These are phyloP conservation scores for Meiosimyza decipiens DNA, from an alignment of 2,888 invertebrate genomes.

Conservation along the genomic window DNA sequence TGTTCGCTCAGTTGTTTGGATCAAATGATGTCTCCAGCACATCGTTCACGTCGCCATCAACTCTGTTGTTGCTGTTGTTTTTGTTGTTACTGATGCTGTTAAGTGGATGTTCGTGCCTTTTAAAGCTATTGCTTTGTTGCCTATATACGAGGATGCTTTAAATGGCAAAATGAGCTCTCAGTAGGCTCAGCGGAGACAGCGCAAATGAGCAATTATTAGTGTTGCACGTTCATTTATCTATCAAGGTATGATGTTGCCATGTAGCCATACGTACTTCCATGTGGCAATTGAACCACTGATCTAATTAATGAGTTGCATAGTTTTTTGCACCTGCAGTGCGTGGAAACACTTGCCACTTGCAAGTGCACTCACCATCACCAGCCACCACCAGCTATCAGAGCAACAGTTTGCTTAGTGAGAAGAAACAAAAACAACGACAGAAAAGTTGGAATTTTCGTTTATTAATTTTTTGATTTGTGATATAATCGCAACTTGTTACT, in stretches of 20 bases:
- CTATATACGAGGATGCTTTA: conserved; percentile 18
- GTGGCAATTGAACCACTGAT: conserved; percentile 45
- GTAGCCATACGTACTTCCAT: not conserved
- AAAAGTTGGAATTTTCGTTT: too few relatives aligned
- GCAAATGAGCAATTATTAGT: conserved; percentile 31
- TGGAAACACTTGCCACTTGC: conserved; percentile 29
- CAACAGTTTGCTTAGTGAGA: too few relatives aligned
- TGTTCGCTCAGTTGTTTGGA: too few relatives aligned
- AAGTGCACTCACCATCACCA: too few relatives aligned
- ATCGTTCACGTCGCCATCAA: conserved; percentile 26
- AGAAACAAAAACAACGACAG: too few relatives aligned
- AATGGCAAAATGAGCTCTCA: conserved; percentile 26
- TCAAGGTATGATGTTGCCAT: conserved; percentile 3
- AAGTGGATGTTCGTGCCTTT: conserved; percentile 24
- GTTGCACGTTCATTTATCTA: conserved; percentile 14
- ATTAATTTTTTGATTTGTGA: too few relatives aligned
- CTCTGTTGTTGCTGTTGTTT: conserved; percentile 35
- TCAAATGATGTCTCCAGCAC: conserved; percentile 20
- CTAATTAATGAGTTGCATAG: conserved; percentile 47
- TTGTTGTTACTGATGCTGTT: conserved; percentile 10
- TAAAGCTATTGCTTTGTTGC: not conserved
- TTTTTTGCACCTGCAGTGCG: conserved; percentile 47
- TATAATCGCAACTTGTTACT: too few relatives aligned
- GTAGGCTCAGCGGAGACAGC: conserved; percentile 21
- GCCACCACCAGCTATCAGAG: too few relatives aligned